Evolutionary conservation across 2,113 vertebrate genomes (phyloP), one percentile per base, ranked within the genome.

Genomic region (Cinclus mexicanus): DNA sequence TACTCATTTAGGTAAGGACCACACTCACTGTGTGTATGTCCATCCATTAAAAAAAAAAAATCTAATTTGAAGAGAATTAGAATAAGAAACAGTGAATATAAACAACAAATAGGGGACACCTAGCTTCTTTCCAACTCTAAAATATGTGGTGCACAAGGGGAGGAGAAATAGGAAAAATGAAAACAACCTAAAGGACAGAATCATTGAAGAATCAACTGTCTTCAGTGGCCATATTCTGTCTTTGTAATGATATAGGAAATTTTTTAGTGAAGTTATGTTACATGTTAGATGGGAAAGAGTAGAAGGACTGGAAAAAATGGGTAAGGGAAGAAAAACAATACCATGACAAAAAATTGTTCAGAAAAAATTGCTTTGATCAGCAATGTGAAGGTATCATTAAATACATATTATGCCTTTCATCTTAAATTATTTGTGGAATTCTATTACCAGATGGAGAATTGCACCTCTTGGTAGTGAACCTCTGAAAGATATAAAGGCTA

Each of bases 281-380:
- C 11, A 14, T 46, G 31, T 21, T 57, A 64, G 20, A 31, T 2
- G 0, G 20, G 25, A 24, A 88, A 29, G 7, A 10, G 8, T 65
- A 57, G 42, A 65, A 90, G 10, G 12, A 77, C 16, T 35, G 29
- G 22, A 60, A 47, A 92, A 90, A 87, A 72, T 49, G 17, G 31
- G 4, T 25, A 49, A 67, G 18, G 16, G 15, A 77, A 78, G 47
- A 47, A 92, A 97, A 95, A 81, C 59, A 89, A 83, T 44, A 44
- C 31, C 19, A 49, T 60, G 47, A 84, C 35, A 0, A 37, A 92
- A 83, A 83, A 55, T 7, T 46, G 5, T 12, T 64, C 28, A 71
- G 65, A 81, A 95, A 89, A 94, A 87, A 87, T 49, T 68, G 59
- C 80, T 90, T 87, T 81, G 60, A 81, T 89, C 87, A 89, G 6